Base-by-base conservation (phyloP, 2,113 vertebrate genomes). In the Heterochromis multidens region DNA sequence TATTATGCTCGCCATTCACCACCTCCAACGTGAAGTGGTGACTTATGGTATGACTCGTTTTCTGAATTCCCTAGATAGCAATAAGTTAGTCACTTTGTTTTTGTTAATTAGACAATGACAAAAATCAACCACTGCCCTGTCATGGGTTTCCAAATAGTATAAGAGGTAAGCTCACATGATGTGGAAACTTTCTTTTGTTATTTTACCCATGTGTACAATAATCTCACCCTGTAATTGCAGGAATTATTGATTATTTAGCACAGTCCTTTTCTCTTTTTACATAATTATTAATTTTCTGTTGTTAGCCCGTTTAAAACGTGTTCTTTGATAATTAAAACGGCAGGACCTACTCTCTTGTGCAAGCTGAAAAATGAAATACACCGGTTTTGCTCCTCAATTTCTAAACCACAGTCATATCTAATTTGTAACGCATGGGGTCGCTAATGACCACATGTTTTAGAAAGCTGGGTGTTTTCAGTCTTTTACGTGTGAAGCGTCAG, bases 401-500 rank as follows among this genome's bases (percentile, higher is more conserved):
- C 59, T 19, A 27, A 77, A 27, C 33, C 4, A 37, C 1, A 31
- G 80, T 77, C 5, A 72, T 79, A 25, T 57, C 72, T 13, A 2
- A 25, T 2, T 80, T 88, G 7, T 40, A 82, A 52, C 93, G 21
- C 91, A 21, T 57, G 91, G 25, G 88, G 93, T 93, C 93, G 86
- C 86, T 78, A 21, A 33, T 77, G 89, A 91, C 93, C 90, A 72
- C 63, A 7, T 61, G 0, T 87, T 81, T 80, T 33, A 74, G 2
- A 59, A 40, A 80, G 31, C 74, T 84, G n/a, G 11, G 1, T 6
- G 49, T 83, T 89, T 79, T 80, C 11, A 46, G 77, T 89, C 86
- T 77, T 81, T 46, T 11, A 23, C 9, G 23, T 58, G 21, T 61
- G 60, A 62, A 4, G 35, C 81, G 67, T 84, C 88, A 80, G 43